Conservation (phyloP, 2,888 invertebrate genomes). For the Cheilosia vulpina region DNA sequence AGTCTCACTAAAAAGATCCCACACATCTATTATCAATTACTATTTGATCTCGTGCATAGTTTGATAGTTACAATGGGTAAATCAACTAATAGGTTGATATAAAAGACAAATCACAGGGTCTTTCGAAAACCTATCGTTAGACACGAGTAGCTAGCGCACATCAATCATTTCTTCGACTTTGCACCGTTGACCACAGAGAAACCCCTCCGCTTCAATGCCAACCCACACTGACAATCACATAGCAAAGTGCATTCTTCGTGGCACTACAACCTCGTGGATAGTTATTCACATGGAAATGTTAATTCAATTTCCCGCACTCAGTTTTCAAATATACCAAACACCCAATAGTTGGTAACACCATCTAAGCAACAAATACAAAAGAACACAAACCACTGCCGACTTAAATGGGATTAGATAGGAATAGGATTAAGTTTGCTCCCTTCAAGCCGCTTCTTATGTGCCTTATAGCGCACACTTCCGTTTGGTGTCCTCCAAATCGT, state of each 20-base stretch:
- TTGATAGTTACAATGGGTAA: no score
- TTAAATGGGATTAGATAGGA: conserved; percentile 59
- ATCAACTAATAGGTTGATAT: no score
- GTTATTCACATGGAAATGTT: conserved; percentile 61
- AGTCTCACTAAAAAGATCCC: no score
- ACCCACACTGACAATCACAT: neutral
- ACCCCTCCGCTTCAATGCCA: conserved; percentile 61
- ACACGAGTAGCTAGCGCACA: neutral
- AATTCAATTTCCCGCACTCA: conserved; percentile 52
- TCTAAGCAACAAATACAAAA: conserved; percentile 6
- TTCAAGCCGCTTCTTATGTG: conserved; percentile 15
- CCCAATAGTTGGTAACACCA: conserved; percentile 16
- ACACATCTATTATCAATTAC: no score
- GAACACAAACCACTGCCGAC: conserved; percentile 50
- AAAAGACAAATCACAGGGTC: no score
- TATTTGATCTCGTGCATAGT: no score
- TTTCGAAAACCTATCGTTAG: no score
- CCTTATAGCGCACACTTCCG: conserved; percentile 28
- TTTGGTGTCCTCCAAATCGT: conserved; percentile 28
- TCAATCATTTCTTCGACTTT: neutral
- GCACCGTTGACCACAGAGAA: conserved; percentile 7
- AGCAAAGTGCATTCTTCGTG: conserved; percentile 17
- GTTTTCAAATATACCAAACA: conserved; percentile 28
- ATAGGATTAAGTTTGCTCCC: conserved; percentile 50
- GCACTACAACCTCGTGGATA: conserved; percentile 49